Percentiles rank a stretch among this genome's conserved stretches.
phyloP scores from a whole-genome alignment of 30 jellyfish, hydroid and myxozoan genomes.

The Rhopilema esculentum region DNA sequence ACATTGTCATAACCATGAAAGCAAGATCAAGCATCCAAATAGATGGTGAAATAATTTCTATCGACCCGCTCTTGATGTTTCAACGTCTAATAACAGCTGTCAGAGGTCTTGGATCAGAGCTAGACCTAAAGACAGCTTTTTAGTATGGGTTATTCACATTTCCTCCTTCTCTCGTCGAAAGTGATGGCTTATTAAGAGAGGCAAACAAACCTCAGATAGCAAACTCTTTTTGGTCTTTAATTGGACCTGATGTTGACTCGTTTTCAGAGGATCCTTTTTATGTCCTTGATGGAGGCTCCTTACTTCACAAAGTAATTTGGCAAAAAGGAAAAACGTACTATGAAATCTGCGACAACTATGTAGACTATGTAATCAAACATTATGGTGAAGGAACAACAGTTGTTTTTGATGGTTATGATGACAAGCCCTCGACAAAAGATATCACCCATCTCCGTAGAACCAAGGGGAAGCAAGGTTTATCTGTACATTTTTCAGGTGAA shows the following conservation, averaged over 20 bases:
- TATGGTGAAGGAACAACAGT: slow-evolving; percentile 28
- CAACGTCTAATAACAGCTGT: not conserved
- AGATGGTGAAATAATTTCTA: not conserved
- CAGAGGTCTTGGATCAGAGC: too few relatives aligned
- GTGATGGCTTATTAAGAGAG: too few relatives aligned
- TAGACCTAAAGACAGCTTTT: too few relatives aligned
- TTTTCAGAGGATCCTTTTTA: too few relatives aligned
- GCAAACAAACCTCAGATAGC: too few relatives aligned
- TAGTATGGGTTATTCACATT: too few relatives aligned
- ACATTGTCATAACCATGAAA: not conserved
- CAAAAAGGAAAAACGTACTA: slow-evolving; percentile 13
- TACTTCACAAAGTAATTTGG: slow-evolving; percentile 47
- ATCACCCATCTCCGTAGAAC: slow-evolving; percentile 46
- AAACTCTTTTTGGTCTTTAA: too few relatives aligned
- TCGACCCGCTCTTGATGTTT: not conserved
- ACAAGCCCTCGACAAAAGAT: slow-evolving; percentile 16
- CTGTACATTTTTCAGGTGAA: slow-evolving; percentile 37
- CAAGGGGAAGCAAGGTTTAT: slow-evolving; percentile 27
- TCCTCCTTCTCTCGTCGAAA: too few relatives aligned
- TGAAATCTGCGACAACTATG: slow-evolving; percentile 23
- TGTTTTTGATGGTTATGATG: not conserved
- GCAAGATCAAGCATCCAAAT: not conserved
- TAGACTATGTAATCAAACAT: slow-evolving; percentile 33
- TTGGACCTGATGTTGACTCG: too few relatives aligned
- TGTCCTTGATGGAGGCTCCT: slow-evolving; percentile 61